Evolutionary conservation across 2,888 invertebrate genomes (phyloP), one percentile per base, ranked within the genome.

Genomic region (Drosophila rellima): DNA sequence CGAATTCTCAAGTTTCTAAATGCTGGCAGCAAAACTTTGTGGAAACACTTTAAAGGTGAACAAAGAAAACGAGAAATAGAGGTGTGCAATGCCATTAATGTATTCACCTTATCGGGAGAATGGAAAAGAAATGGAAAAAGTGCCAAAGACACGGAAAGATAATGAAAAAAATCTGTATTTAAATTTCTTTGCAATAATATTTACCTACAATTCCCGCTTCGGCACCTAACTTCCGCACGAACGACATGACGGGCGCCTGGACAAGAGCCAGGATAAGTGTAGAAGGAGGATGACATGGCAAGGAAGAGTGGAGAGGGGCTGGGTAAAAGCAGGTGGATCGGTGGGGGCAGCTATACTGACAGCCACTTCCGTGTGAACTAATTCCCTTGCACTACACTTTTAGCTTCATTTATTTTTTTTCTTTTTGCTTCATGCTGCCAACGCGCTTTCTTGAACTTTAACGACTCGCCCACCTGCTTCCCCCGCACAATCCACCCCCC

Each of bases 331-430:
- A 11, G 40, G 29, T 15, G 55, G 10, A 15, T 20, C 11, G 44
- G 42, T 37, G 40, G 37, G 37, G 39, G 18, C 60, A 31, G 50
- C 26, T 51, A 60, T 51, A 17, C 67, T 73, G 76, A 71, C 75
- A 72, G 70, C 74, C 77, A 79, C 76, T 89, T 82, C 88, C 88
- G 83, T 83, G 81, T 89, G 90, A 87, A 82, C 88, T 87, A 88
- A 90, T 89, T 88, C 82, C 79, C 72, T 61, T 74, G 72, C 77
- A 87, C 80, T 78, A 69, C 82, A 45, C 55, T 45, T 31, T 45
- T 35, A 35, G n/a, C 44, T 61, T 40, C 47, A 15, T 48, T 33
- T 26, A 26, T 26, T 7, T 26, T 26, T 26, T 26, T 26, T 26
- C 26, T 39, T 29, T 52, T 37, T 35, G 7, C 26, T 48, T 61